A percentile compares a stretch with the other conserved stretches of the same genome.
phyloP scores from a whole-genome alignment of 2,888 invertebrate species.

The Scrobipalpa costella region DNA sequence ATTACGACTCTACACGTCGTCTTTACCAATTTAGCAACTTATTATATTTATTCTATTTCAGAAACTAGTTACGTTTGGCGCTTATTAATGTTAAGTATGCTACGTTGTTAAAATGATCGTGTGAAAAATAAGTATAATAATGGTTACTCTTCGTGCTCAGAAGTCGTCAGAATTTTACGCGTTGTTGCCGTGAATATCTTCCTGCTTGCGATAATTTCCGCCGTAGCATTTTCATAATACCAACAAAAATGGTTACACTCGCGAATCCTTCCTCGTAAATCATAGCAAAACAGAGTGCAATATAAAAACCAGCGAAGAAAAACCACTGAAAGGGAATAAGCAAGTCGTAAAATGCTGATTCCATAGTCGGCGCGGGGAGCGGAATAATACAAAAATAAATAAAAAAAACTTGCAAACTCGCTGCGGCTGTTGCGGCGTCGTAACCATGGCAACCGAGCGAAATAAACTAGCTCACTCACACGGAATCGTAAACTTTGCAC shows the following conservation, averaged over 20 bases:
- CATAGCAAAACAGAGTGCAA: constrained; percentile 14
- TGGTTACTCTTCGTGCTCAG: not conserved
- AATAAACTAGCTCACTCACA: constrained; percentile 25
- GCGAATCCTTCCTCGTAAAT: constrained; percentile 13
- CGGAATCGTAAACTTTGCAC: constrained; percentile 5
- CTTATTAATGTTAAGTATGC: too few species aligned
- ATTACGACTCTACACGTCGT: not conserved
- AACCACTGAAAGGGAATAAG: constrained; percentile 31
- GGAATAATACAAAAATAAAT: constrained; percentile 46
- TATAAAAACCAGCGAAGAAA: constrained; percentile 18
- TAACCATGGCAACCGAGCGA: constrained; percentile 36
- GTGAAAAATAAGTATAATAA: not conserved
- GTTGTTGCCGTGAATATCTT: not conserved
- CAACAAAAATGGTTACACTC: constrained; percentile 5
- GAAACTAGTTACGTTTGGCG: too few species aligned
- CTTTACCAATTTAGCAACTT: too few species aligned
- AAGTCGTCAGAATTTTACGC: not conserved
- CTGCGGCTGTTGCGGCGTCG: constrained; percentile 36
- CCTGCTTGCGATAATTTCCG: not conserved
- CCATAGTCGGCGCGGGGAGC: constrained; percentile 36
- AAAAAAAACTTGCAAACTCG: constrained; percentile 45
- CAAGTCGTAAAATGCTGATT: constrained; percentile 47
- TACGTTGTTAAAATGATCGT: not conserved
- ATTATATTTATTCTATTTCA: too few species aligned
- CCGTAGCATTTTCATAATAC: not conserved